Percentiles rank a stretch among this genome's conserved stretches.
Conservation (phyloP, 2,888 invertebrate species). For the Quadriops clusia region DNA sequence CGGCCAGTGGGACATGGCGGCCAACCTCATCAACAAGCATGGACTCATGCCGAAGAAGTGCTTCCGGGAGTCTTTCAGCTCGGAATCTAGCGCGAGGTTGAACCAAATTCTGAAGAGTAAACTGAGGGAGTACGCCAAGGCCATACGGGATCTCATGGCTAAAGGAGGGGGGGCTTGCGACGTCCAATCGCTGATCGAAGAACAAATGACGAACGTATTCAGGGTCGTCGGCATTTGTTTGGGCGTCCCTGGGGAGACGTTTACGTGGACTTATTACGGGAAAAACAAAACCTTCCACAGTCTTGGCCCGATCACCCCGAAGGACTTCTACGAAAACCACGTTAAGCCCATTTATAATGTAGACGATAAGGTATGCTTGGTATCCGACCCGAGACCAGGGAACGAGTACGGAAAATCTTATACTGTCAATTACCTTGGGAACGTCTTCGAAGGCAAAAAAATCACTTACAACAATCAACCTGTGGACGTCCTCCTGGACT, state of each 20-base stretch:
- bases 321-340: constrained; percentile 67
- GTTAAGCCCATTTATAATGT: constrained; percentile 71
- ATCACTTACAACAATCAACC: constrained; percentile 85
- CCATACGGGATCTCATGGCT: constrained; percentile 51
- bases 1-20: constrained; percentile 90
- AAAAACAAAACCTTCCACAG: constrained; percentile 63
- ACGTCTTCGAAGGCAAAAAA: constrained; percentile 66
- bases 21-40: constrained; percentile 75
- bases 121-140: constrained; percentile 72
- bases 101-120: constrained; percentile 72
- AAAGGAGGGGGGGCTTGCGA: constrained; percentile 49
- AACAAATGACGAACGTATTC: constrained; percentile 66
- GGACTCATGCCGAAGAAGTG: constrained; percentile 82
- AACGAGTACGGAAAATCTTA: constrained; percentile 72
- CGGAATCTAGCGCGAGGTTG: constrained; percentile 61
- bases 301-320: constrained; percentile 63
- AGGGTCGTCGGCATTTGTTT: constrained; percentile 75
- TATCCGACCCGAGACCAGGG: constrained; percentile 71
- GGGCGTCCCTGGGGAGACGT: constrained; percentile 66
- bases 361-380: constrained; percentile 76
- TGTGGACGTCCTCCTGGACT: constrained; percentile 60
- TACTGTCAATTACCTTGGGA: constrained; percentile 80
- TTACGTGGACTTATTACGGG: constrained; percentile 78
- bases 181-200: constrained; percentile 48
- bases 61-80: constrained; percentile 73